phyloP scores from a whole-genome alignment of 2,888 invertebrate species.

The Andrena praecox region DNA sequence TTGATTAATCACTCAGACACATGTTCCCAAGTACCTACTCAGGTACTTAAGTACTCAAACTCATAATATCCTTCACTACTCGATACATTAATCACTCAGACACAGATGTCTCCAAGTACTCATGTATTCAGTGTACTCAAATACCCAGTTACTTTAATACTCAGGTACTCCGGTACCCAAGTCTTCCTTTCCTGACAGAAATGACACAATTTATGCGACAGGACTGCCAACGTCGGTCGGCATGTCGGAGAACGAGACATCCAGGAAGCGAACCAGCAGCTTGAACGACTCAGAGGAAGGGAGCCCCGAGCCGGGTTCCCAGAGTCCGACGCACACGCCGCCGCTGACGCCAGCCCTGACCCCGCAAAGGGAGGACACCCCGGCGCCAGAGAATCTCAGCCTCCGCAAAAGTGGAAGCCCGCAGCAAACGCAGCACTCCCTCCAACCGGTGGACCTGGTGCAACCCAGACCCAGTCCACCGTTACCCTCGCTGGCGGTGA shows the following conservation, averaged over 20 bases:
- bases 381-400: constrained; percentile 93
- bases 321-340: constrained; percentile 81
- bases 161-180: too few species aligned
- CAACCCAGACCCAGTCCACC: constrained; percentile 81
- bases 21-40: too few species aligned
- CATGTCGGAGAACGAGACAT: constrained; percentile 68
- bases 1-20: too few species aligned
- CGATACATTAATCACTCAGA: too few species aligned
- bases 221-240: constrained; percentile 59
- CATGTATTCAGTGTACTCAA: too few species aligned
- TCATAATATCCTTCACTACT: too few species aligned
- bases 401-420: constrained; percentile 88
- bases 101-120: too few species aligned
- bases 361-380: constrained; percentile 82
- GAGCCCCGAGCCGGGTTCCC: constrained; percentile 80
- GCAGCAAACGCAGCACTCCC: constrained; percentile 80
- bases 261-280: constrained; percentile 78
- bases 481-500: constrained; percentile 79
- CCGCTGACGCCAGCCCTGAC: constrained; percentile 80
- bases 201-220: neutral
- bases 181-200: neutral
- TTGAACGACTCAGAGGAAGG: constrained; percentile 82
- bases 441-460: constrained; percentile 80
- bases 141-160: too few species aligned
- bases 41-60: too few species aligned